phyloP scores from a whole-genome alignment of 2,113 vertebrate species.

The Microtus pennsylvanicus region DNA sequence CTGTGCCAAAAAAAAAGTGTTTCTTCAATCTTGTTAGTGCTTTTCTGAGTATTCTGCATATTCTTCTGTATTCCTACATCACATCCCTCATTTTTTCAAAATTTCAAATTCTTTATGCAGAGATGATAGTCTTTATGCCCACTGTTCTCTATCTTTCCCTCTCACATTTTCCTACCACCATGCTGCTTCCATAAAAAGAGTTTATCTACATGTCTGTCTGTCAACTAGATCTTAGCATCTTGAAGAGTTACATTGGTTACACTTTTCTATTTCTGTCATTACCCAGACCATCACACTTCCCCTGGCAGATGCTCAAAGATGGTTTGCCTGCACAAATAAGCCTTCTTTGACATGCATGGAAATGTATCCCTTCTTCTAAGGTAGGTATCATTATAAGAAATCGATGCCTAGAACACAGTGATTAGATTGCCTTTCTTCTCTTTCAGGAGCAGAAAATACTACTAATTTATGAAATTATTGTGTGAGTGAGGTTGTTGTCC shows the following conservation, averaged over 20 bases:
- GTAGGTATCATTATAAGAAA: not conserved
- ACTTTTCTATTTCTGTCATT: not conserved
- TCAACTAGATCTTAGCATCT: not conserved
- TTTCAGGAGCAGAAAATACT: not conserved
- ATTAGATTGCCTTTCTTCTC: not conserved
- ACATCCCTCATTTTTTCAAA: not conserved
- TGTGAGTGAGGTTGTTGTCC: not conserved
- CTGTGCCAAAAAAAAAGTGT: not conserved
- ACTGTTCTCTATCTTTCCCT: fast-evolving
- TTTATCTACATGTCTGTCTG: not conserved
- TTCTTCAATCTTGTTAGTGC: not conserved
- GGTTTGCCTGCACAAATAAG: not conserved
- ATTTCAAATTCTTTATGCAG: not conserved
- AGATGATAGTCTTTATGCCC: not conserved
- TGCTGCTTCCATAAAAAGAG: not conserved
- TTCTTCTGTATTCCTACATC: not conserved
- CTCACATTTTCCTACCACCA: not conserved
- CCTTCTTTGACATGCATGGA: not conserved
- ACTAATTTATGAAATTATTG: not conserved
- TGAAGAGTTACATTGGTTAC: not conserved
- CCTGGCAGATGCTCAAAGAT: not conserved
- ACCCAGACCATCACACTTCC: no score
- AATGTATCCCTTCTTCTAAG: not conserved
- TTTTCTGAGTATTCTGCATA: not conserved
- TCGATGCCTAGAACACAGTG: not conserved